Percentiles rank a stretch among this genome's conserved stretches.
phyloP scores from a whole-genome alignment of 2,797 vertebrate genomes.

The Schizopygopsis malacanthus region DNA sequence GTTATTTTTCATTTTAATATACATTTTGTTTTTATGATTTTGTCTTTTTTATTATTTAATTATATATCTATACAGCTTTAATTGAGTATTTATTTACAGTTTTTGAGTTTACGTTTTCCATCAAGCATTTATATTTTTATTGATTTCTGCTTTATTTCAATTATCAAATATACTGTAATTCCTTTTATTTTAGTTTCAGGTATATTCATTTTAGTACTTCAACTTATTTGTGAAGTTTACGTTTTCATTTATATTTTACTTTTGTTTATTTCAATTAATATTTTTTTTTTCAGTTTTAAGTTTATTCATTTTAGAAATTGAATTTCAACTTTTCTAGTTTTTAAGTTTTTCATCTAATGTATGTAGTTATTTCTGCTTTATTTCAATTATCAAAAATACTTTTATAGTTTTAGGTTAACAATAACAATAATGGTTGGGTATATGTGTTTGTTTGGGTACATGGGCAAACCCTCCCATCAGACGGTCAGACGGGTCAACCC shows the following conservation, averaged over 20 bases:
- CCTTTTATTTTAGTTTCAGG: not conserved
- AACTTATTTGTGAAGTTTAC: not conserved
- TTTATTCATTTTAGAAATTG: not conserved
- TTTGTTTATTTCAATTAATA: not conserved
- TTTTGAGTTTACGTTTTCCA: not conserved
- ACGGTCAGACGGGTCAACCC: conserved; percentile 37
- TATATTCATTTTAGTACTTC: not conserved
- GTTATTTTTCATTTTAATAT: not conserved
- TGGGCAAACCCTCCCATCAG: conserved; percentile 18
- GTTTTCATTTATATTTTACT: not conserved
- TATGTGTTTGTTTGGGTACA: conserved; percentile 47
- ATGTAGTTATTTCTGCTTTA: not conserved
- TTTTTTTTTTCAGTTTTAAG: too few relatives aligned
- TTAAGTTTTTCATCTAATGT: not conserved
- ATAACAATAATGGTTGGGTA: not conserved
- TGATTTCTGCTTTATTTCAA: not conserved
- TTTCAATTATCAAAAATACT: not conserved
- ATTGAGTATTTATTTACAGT: not conserved
- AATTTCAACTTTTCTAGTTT: not conserved
- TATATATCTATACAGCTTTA: not conserved
- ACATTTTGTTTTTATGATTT: not conserved
- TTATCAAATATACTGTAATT: not conserved
- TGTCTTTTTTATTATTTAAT: not conserved
- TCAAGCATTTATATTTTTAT: not conserved
- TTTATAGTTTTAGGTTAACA: conserved; percentile 35